Base-by-base conservation (phyloP, 1,140 invertebrate species). In the Heliothis virescens region DNA sequence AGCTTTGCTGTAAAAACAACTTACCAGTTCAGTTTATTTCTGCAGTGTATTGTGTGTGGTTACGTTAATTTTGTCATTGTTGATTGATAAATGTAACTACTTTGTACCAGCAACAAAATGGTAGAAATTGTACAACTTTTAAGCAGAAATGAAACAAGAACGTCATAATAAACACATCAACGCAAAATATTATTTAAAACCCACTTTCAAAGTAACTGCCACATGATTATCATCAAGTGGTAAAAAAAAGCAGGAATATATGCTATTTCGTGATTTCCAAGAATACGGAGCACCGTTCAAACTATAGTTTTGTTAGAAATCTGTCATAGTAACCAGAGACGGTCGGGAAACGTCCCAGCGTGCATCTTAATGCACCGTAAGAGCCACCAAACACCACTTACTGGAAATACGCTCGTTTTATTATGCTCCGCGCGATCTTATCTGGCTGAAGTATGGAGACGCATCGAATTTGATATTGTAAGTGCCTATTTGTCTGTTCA, bases 341-440 rank as follows among this genome's bases (percentile, higher is more conserved):
- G 53, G 29, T 79, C 76, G 67, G 79, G 76, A 76, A 62, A 62
- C 71, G 77, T 82, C 52, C 59, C 74, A 79, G 78, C 82, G 69
- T 84, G 89, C 85, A 88, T 89, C 83, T 82, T 87, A 90, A 89
- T 90, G 89, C 79, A 73, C 65, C 57, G 16, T 74, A 59, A 81
- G 79, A 77, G 18, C 53, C 59, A 60, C 62, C 79, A 79, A 77
- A 79, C 82, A 82, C 63, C 82, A 82, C 86, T 88, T 82, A 87
- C 86, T 82, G 83, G 86, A 87, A 89, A 86, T 83, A 62, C 79
- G 82, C 86, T 77, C 85, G 79, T 86, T 85, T 86, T 86, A 85
- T 85, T 90, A 87, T 88, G 83, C 85, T 63, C 13, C 50, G 16
- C 59, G 48, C 59, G 83, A 85, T 85, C 84, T 82, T 79, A 84